Conservation (phyloP, 2,888 invertebrate species). For the Leptopilina drosophilae region DNA sequence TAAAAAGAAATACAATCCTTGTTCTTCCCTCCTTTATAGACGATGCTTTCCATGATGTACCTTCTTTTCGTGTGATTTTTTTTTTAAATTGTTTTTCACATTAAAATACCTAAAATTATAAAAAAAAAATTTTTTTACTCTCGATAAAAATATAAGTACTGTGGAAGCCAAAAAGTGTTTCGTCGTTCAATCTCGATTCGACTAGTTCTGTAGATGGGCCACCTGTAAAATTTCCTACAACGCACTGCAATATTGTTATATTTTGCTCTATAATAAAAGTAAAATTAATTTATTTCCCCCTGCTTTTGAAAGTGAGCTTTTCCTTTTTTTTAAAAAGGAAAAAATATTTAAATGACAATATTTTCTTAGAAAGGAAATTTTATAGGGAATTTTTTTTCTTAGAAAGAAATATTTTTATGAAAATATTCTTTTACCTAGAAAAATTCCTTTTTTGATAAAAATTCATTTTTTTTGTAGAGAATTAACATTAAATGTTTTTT, state of each 20-base stretch:
- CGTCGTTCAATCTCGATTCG: constrained; percentile 56
- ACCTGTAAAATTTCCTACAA: constrained; percentile 51
- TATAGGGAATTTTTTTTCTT: too few relatives aligned
- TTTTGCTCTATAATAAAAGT: too few relatives aligned
- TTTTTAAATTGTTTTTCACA: background rate
- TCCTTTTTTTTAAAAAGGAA: too few relatives aligned
- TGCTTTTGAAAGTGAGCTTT: too few relatives aligned
- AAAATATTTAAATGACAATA: too few relatives aligned
- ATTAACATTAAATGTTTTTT: too few relatives aligned
- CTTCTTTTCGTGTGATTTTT: background rate
- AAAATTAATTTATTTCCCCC: constrained; percentile 1
- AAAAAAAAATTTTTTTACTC: background rate
- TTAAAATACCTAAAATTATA: constrained; percentile 30
- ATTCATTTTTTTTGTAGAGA: too few relatives aligned
- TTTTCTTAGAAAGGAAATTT: too few relatives aligned
- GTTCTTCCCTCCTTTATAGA: constrained; percentile 26
- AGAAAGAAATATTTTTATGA: too few relatives aligned
- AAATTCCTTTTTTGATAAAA: too few relatives aligned
- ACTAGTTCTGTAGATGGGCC: constrained; percentile 55
- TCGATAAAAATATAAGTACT: constrained; percentile 51
- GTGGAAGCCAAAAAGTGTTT: constrained; percentile 52
- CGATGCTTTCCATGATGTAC: constrained; percentile 25
- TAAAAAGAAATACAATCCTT: constrained; percentile 56
- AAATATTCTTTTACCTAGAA: too few relatives aligned
- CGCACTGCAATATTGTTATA: constrained; percentile 13